Evolutionary conservation across 2,797 vertebrate species (phyloP).

Genomic region (Enteromius radiatus): DNA sequence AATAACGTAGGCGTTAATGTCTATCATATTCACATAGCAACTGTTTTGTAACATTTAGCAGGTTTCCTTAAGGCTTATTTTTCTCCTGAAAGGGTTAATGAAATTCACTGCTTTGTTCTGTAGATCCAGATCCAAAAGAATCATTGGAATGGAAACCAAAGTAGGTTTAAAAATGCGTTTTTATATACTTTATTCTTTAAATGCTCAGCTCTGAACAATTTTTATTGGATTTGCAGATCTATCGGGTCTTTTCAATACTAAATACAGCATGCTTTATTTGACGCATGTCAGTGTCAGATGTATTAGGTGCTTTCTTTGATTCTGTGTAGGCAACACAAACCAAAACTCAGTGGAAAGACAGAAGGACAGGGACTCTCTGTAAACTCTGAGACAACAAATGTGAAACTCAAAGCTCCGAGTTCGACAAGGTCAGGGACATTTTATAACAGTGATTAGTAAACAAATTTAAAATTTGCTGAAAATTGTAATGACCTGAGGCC

Average conservation of each 20-base stretch:
- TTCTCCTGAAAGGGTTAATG: neutral
- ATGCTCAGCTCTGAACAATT: neutral
- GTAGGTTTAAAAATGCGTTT: constrained; percentile 44
- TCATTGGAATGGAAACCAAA: constrained; percentile 29
- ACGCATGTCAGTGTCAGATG: neutral
- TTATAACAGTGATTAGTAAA: neutral
- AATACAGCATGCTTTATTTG: neutral
- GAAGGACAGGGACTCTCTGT: neutral
- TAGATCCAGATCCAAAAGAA: constrained; percentile 43
- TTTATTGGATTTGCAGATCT: neutral
- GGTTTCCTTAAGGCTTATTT: neutral
- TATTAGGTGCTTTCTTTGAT: constrained; percentile 3
- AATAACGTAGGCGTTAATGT: neutral
- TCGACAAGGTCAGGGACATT: constrained; percentile 9
- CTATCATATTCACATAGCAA: neutral
- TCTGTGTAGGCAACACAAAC: constrained; percentile 36
- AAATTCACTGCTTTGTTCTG: neutral
- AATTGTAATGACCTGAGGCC: neutral
- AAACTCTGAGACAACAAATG: constrained; percentile 10
- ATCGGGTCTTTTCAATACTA: neutral
- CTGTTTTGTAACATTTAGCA: neutral
- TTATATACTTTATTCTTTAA: neutral
- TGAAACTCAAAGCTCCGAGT: neutral
- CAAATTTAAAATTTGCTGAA: neutral
- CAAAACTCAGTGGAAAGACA: neutral